Evolutionary conservation across 1,140 invertebrate genomes (phyloP), one percentile per base, ranked within the genome.

Genomic region (Drosophila takahashii): DNA sequence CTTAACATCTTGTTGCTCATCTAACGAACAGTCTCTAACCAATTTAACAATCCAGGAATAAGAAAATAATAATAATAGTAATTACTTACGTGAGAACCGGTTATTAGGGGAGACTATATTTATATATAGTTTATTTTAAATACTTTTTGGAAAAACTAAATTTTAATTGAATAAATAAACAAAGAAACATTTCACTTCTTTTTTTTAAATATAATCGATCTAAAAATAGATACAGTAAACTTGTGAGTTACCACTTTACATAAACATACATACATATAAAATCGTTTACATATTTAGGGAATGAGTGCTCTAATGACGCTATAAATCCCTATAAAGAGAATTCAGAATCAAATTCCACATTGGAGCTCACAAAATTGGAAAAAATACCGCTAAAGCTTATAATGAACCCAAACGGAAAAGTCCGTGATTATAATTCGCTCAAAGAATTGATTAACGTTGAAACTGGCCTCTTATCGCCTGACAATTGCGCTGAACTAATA

Each of bases 381-480:
- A 96, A 96, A 92, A 93, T 95, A 13, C 93, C 95, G 37, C 90
- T 97, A 45, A 96, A 96, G 92, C 93, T 96, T 59, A 94, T 97
- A 81, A 96, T 97, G 95, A 96, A 96, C 92, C 96, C 96, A 22
- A 93, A 94, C 79, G 96, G 96, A 10, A 95, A 96, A 92, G 93
- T 96, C 2, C 93, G 96, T 79, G 96, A 96, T 83, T 93, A 95
- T 66, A 93, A 93, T 42, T 93, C 93, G 29, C 86, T 95, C 4
- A 93, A 93, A 62, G 93, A 95, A 81, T 95, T 94, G 9, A 93
- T 94, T 56, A 94, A 93, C 42, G 94, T 95, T 48, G 94, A 96
- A 61, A 94, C 94, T 51, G 92, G 94, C 64, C 94, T 93, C 29
- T 92, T 95, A 76, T 96, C 94, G 74, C 96, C 95, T 57, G 94